A percentile compares a stretch with the other conserved stretches of the same genome.
Conservation (phyloP, 2,888 invertebrate genomes). For the Himalopsyche kuldschensis region DNA sequence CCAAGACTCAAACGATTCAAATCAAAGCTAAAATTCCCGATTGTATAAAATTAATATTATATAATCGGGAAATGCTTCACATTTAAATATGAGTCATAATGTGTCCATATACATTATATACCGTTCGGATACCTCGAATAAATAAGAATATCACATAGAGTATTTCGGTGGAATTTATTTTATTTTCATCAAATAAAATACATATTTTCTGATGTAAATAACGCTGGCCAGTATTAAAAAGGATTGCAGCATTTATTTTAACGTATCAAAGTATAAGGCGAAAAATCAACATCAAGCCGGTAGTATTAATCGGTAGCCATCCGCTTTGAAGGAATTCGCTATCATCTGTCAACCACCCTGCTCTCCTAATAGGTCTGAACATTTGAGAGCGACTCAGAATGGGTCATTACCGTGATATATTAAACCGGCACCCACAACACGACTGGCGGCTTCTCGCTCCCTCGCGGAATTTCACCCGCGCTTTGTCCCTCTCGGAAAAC, state of each 20-base stretch:
- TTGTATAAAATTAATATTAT: too few relatives aligned
- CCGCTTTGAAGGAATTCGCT: slow-evolving; percentile 25
- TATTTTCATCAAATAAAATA: too few relatives aligned
- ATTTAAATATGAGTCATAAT: too few relatives aligned
- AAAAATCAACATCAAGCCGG: background rate
- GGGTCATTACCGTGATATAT: slow-evolving; percentile 41
- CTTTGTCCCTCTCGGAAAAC: slow-evolving; percentile 14
- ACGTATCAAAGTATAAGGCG: background rate
- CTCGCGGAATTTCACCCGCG: slow-evolving; percentile 18
- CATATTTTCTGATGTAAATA: background rate
- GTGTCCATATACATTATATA: too few relatives aligned
- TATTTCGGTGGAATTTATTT: too few relatives aligned
- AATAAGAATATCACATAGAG: too few relatives aligned
- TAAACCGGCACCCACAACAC: slow-evolving; percentile 40
- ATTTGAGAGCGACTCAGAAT: slow-evolving; percentile 21
- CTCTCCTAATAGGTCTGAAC: slow-evolving; percentile 17
- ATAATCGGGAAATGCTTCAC: too few relatives aligned
- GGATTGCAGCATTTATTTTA: background rate
- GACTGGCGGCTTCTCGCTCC: slow-evolving; percentile 7
- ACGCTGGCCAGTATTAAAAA: background rate
- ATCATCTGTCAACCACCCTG: slow-evolving; percentile 29
- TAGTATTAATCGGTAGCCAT: slow-evolving; percentile 18
- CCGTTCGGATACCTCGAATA: too few relatives aligned
- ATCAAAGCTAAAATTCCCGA: too few relatives aligned
- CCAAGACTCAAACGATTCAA: too few relatives aligned